These are phyloP conservation scores for Xiphorhynchus erythropygius DNA, from an alignment of 2,797 vertebrate species.

Conservation along the genomic window DNA sequence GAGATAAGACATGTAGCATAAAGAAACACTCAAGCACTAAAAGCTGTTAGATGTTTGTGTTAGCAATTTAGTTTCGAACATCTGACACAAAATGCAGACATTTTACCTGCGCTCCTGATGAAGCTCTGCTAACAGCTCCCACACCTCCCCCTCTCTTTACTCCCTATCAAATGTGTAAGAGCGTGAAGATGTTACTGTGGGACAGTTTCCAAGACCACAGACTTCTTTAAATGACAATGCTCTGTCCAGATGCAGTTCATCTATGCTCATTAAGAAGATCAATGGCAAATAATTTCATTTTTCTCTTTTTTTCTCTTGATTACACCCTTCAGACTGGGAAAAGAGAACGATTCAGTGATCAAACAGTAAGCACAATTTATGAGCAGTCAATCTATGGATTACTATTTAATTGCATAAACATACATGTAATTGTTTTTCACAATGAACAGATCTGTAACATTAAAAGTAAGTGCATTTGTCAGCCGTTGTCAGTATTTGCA, in stretches of 20 bases:
- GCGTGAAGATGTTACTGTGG: neutral
- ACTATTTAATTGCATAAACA: neutral
- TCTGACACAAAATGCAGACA: constrained; percentile 1
- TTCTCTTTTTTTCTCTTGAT: neutral
- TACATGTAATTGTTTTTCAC: neutral
- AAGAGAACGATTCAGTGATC: neutral
- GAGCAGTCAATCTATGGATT: neutral
- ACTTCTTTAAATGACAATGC: neutral
- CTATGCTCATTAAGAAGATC: neutral
- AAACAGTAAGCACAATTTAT: neutral
- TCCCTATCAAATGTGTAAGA: neutral
- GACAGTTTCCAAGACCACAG: neutral
- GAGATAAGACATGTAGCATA: neutral
- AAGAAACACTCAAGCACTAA: constrained; percentile 1
- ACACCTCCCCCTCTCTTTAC: neutral
- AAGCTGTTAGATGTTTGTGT: constrained; percentile 6
- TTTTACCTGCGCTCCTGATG: neutral
- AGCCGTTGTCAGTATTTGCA: neutral
- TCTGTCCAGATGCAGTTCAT: neutral
- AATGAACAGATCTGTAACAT: neutral
- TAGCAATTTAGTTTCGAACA: constrained; percentile 9
- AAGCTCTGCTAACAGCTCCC: neutral
- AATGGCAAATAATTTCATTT: neutral
- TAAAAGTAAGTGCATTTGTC: neutral
- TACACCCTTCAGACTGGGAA: neutral